phyloP scores from a whole-genome alignment of 2,797 vertebrate genomes.

The Spondyliosoma cantharus region DNA sequence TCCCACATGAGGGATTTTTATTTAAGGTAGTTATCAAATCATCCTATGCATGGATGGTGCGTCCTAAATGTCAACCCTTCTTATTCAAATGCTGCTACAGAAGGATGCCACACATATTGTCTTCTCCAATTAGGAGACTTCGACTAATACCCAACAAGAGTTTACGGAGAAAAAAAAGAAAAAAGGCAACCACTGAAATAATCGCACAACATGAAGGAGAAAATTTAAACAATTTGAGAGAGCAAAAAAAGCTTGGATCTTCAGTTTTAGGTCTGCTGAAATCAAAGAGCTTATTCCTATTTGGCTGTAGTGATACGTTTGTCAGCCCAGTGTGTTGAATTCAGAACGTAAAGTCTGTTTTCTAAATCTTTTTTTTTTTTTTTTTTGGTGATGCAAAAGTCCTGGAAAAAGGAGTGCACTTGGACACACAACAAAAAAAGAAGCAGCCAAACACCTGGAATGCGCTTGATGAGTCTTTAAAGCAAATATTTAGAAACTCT shows the following conservation, averaged over 20 bases:
- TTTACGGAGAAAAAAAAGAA: slow-evolving; percentile 25
- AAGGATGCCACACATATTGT: slow-evolving; percentile 43
- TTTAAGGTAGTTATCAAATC: slow-evolving; percentile 22
- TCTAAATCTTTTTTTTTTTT: not conserved
- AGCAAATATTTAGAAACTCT: slow-evolving; percentile 71
- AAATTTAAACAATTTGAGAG: slow-evolving; percentile 49
- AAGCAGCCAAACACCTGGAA: slow-evolving; percentile 76
- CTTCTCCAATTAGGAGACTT: slow-evolving; percentile 57
- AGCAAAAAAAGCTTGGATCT: slow-evolving; percentile 28
- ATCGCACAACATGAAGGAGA: slow-evolving; percentile 64
- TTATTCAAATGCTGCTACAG: slow-evolving; percentile 71
- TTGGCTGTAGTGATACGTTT: slow-evolving; percentile 65
- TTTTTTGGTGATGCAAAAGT: slow-evolving; percentile 59
- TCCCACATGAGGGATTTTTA: slow-evolving; percentile 21
- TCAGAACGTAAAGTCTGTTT: slow-evolving; percentile 27
- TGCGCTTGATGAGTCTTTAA: slow-evolving; percentile 71
- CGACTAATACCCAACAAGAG: slow-evolving; percentile 44
- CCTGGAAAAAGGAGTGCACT: slow-evolving; percentile 57
- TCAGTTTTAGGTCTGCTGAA: slow-evolving; percentile 57
- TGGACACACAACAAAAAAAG: slow-evolving; percentile 59
- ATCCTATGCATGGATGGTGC: slow-evolving; percentile 36
- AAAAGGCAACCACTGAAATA: slow-evolving; percentile 79
- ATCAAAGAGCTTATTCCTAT: slow-evolving; percentile 75
- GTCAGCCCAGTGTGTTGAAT: slow-evolving; percentile 48
- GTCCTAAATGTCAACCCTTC: slow-evolving; percentile 43